Evolutionary conservation across 2,113 vertebrate genomes (phyloP).

Genomic region (Triplophysa dalaica): DNA sequence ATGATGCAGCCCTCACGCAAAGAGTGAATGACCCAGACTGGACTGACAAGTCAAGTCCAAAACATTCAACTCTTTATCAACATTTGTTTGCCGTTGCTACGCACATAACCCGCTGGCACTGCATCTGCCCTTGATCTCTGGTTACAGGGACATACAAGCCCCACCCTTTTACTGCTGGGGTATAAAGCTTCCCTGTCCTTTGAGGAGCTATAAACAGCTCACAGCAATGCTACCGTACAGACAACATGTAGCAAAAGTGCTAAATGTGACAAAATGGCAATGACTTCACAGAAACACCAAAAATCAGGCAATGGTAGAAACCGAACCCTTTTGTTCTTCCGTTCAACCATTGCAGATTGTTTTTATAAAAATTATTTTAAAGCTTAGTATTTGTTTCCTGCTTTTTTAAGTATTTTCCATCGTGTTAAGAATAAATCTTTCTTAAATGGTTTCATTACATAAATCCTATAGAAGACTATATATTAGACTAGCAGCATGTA

Average conservation of each 20-base stretch:
- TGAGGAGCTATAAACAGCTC: conserved; percentile 16
- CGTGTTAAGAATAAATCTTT: no score
- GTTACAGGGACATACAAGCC: conserved; percentile 54
- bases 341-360: no score
- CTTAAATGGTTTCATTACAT: no score
- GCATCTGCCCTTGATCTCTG: conserved; percentile 61
- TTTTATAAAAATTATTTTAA: no score
- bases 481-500: no score
- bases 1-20: conserved; percentile 30
- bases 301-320: no score
- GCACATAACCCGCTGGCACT: conserved; percentile 54
- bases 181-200: not conserved
- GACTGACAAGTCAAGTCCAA: conserved; percentile 17
- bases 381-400: no score
- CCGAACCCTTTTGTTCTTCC: no score
- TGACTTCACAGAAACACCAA: no score
- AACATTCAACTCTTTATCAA: conserved; percentile 54
- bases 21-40: conserved; percentile 36
- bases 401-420: no score
- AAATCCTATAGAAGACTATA: no score
- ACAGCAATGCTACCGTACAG: conserved; percentile 1
- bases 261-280: no score
- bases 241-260: not conserved
- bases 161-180: conserved; percentile 26
- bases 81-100: conserved; percentile 70